phyloP scores from a whole-genome alignment of 2,888 invertebrate genomes.

The Pristionchus fissidentatus region DNA sequence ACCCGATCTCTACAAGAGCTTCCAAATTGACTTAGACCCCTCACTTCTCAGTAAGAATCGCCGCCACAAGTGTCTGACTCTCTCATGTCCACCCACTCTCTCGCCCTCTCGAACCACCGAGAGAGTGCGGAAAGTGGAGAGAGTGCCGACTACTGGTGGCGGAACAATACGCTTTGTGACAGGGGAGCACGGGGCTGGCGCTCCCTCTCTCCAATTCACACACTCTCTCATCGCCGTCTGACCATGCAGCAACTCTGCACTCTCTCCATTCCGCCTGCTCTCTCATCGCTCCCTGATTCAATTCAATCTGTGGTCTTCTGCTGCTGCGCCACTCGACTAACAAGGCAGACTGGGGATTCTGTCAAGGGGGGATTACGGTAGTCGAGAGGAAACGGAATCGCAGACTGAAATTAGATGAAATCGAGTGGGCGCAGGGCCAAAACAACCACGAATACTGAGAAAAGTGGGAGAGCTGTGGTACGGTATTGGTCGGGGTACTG shows the following conservation, averaged over 20 bases:
- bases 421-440: not conserved
- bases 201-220: too few relatives aligned
- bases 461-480: not conserved
- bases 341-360: not conserved
- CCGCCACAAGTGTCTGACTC: not conserved
- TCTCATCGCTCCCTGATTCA: not conserved
- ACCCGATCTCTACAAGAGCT: slow-evolving; percentile 4
- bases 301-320: too few relatives aligned
- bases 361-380: not conserved
- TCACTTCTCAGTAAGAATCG: not conserved
- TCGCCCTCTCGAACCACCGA: not conserved
- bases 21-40: slow-evolving; percentile 13
- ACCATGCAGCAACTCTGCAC: too few relatives aligned
- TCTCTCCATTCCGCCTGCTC: not conserved
- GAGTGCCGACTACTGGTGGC: not conserved
- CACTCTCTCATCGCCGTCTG: too few relatives aligned
- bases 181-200: too few relatives aligned
- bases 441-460: not conserved
- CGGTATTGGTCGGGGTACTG: too few relatives aligned
- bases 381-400: not conserved
- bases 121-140: not conserved
- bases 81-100: not conserved
- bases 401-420: not conserved
- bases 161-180: slow-evolving; percentile 9
- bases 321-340: not conserved